Base-by-base conservation (phyloP, 2,888 invertebrate species). In the Rotaria magnacalcarata region DNA sequence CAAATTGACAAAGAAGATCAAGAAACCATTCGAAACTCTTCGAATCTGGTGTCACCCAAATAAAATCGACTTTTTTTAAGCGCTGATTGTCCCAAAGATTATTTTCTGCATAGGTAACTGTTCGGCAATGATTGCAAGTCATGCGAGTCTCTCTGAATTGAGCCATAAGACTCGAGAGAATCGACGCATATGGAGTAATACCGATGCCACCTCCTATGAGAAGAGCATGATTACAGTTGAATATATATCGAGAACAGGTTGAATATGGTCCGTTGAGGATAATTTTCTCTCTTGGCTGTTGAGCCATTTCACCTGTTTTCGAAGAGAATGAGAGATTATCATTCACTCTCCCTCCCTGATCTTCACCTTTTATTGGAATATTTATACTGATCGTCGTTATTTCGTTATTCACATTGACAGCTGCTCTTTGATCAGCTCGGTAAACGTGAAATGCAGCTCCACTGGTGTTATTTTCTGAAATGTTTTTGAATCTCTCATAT, bases 131-230 rank as follows among this genome's bases (percentile, higher is more conserved):
- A 0, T 96, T 96, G 89, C 97, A 97, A 24, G 93, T 93, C 88
- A 94, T 94, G 24, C 95, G 92, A 0, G 94, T 94, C 90, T 95
- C 94, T 94, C 95, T 95, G 91, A 96, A 96, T 87, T 95, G 93
- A 91, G 95, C 75, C 95, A 96, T 96, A 88, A 97, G 95, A 50
- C 95, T 95, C 90, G 97, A 96, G 80, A 97, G 92, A 89, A 97
- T 96, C 87, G 96, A 96, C 11, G 97, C 97, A 91, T 96, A 97
- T 0, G 97, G 97, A 0, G 97, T 97, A 0, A 97, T 60, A 0
- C 97, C 97, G 87, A 97, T 97, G 16, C 97, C 97, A 0, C 96
- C 96, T 0, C 95, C 97, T 88, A 97, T 95, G 54, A 97, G 92
- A 16, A 96, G 95, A 0, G 97, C 97, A 91, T 97, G 97, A 90